A percentile compares a stretch with the other conserved stretches of the same genome.
Conservation (phyloP, 2,797 vertebrate species). For the Euthynnus affinis region DNA sequence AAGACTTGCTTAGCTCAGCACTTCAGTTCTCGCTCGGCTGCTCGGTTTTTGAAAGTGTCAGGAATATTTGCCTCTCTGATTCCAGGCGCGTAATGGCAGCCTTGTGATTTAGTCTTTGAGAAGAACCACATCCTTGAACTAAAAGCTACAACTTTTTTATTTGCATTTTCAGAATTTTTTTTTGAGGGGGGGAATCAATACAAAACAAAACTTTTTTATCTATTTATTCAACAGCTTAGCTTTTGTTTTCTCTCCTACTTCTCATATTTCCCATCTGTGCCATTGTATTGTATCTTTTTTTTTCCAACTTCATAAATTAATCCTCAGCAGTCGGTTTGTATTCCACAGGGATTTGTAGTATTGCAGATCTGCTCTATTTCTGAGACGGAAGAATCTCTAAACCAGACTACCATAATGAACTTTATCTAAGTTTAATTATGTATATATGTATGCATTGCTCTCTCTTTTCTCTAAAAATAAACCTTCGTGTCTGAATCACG, state of each 20-base stretch:
- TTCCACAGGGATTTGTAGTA: conserved; percentile 62
- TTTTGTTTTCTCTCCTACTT: conserved; percentile 55
- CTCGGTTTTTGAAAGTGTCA: conserved; percentile 75
- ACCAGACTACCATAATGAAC: conserved; percentile 49
- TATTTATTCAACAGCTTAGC: conserved; percentile 42
- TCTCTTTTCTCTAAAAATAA: conserved; percentile 38
- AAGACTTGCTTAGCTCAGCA: conserved; percentile 75
- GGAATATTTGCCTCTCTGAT: conserved; percentile 71
- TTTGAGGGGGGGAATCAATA: conserved; percentile 25
- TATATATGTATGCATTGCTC: conserved; percentile 33
- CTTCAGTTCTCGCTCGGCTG: conserved; percentile 59
- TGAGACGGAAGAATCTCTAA: conserved; percentile 46
- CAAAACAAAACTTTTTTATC: conserved; percentile 31
- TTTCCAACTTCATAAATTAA: conserved; percentile 77
- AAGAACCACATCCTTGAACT: conserved; percentile 52
- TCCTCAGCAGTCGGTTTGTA: conserved; percentile 67
- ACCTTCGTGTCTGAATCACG: conserved; percentile 2
- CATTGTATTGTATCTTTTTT: conserved; percentile 71
- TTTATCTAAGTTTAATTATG: conserved; percentile 61
- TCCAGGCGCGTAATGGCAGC: conserved; percentile 66
- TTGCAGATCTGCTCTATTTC: conserved; percentile 66
- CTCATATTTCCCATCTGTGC: conserved; percentile 27
- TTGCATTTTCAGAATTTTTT: conserved; percentile 58
- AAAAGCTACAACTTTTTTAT: conserved; percentile 44
- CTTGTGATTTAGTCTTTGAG: conserved; percentile 70